Conservation (phyloP, 2,113 vertebrate species). For the Connochaetes taurinus region DNA sequence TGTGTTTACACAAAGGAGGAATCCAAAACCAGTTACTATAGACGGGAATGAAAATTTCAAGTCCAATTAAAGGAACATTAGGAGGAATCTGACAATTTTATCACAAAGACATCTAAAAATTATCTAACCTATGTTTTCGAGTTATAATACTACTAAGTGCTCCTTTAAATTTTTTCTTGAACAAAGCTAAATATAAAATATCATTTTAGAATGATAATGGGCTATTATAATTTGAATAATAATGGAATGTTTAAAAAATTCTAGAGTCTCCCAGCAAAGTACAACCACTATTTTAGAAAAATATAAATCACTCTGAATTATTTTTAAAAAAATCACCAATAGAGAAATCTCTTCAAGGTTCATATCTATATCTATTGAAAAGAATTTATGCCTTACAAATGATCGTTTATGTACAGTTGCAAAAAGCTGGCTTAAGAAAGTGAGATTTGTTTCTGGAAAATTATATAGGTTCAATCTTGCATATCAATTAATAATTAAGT, state of each 20-base stretch:
- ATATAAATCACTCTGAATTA: slow-evolving; percentile 30
- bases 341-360: neutral
- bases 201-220: slow-evolving; percentile 26
- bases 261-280: slow-evolving; percentile 5
- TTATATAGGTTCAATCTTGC: neutral
- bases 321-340: neutral
- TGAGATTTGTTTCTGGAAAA: neutral
- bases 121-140: slow-evolving; percentile 2
- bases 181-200: slow-evolving; percentile 47
- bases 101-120: slow-evolving; percentile 42
- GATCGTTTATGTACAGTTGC: neutral
- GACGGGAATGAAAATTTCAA: neutral
- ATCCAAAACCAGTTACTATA: slow-evolving; percentile 26
- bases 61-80: slow-evolving; percentile 38
- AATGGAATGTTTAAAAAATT: slow-evolving; percentile 29
- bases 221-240: slow-evolving; percentile 17
- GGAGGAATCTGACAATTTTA: slow-evolving; percentile 37
- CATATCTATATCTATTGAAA: neutral
- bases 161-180: slow-evolving; percentile 30
- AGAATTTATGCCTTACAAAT: neutral
- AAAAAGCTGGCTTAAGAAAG: slow-evolving; percentile 35
- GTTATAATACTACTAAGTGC: slow-evolving; percentile 13
- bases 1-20: slow-evolving; percentile 13
- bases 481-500: slow-evolving; percentile 39
- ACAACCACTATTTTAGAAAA: slow-evolving; percentile 45